Evolutionary conservation across 2,113 vertebrate genomes (phyloP).

Genomic region (Panthera leo): DNA sequence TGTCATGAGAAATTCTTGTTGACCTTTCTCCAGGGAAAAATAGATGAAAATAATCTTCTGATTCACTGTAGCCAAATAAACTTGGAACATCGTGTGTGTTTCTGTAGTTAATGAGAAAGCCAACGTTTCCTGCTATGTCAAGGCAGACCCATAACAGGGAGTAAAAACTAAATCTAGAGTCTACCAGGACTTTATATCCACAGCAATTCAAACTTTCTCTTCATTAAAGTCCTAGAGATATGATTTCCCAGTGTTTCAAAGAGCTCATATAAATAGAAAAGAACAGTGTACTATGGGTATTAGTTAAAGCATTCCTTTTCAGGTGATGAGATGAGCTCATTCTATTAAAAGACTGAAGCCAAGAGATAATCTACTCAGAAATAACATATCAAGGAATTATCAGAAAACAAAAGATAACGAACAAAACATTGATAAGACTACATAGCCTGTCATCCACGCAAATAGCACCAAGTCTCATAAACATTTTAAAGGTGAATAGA

Average conservation of each 20-base stretch:
- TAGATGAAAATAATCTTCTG: background rate
- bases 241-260: background rate
- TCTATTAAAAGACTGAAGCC: background rate
- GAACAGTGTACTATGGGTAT: background rate
- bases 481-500: background rate
- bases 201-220: background rate
- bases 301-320: background rate
- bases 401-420: constrained; percentile 13
- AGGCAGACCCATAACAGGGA: background rate
- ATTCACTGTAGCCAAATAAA: background rate
- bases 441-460: background rate
- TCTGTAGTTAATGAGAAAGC: background rate
- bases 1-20: background rate
- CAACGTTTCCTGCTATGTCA: background rate
- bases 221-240: background rate
- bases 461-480: background rate
- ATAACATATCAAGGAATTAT: background rate
- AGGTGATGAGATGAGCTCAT: background rate
- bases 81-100: background rate
- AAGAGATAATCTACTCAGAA: background rate
- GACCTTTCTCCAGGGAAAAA: background rate
- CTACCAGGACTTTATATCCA: background rate
- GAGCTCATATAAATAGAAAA: background rate
- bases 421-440: background rate
- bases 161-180: background rate